Conservation (phyloP, 2,797 vertebrate genomes). For the Coluber constrictor region DNA sequence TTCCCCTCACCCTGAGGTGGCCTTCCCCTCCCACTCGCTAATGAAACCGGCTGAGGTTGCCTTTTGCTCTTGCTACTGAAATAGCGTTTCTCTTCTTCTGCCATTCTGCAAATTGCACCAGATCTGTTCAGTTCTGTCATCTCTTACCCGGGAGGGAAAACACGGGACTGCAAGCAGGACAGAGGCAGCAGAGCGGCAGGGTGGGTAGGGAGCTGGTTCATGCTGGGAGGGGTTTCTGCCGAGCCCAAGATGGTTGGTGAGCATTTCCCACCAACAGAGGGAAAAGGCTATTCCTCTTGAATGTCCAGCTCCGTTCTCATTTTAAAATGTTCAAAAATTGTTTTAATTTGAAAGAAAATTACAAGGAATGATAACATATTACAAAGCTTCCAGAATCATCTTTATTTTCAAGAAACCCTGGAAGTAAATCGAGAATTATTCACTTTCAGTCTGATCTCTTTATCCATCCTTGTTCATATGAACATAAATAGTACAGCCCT, state of each 20-base stretch:
- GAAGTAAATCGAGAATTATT: not conserved
- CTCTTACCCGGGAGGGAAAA: not conserved
- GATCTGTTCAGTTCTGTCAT: not conserved
- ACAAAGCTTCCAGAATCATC: not conserved
- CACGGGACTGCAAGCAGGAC: not conserved
- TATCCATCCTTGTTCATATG: not conserved
- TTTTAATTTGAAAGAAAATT: not conserved
- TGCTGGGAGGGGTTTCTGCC: not conserved
- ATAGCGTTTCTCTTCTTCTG: not conserved
- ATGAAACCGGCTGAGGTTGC: not conserved
- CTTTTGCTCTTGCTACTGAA: not conserved
- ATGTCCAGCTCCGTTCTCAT: not conserved
- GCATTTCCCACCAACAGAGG: not conserved
- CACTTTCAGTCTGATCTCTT: not conserved
- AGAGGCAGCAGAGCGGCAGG: not conserved
- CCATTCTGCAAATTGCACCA: not conserved
- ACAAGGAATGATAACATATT: not conserved
- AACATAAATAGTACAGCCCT: not conserved
- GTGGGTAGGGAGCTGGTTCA: not conserved
- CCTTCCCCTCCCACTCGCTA: not conserved
- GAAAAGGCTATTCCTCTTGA: not conserved
- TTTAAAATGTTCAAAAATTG: not conserved
- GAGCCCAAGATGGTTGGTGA: not conserved
- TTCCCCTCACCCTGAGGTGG: no score
- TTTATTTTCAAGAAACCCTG: not conserved